Conservation (phyloP, 30 jellyfish, hydroid and myxozoan species). For the Euphysa ruthae region DNA sequence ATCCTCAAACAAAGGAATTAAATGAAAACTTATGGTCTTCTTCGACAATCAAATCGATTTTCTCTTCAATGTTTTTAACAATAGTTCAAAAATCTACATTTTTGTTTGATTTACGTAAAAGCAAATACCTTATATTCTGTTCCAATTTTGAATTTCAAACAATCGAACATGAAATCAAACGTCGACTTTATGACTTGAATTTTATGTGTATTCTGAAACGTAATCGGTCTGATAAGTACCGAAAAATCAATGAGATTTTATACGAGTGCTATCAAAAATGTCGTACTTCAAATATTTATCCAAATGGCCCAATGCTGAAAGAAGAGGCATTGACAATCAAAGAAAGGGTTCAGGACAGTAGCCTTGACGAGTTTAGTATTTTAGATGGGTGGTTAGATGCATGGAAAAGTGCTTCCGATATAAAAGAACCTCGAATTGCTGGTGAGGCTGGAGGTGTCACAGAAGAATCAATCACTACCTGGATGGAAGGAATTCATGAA, state of each 20-base stretch:
- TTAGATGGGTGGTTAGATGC: constrained; percentile 3
- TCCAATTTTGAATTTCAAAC: too few species aligned
- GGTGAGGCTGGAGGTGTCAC: not conserved
- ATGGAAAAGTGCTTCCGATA: not conserved
- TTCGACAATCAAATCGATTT: too few species aligned
- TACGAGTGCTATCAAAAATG: too few species aligned
- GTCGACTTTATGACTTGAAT: too few species aligned
- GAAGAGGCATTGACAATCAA: not conserved
- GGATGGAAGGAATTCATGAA: constrained; percentile 7
- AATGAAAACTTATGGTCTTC: too few species aligned
- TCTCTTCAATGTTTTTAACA: too few species aligned
- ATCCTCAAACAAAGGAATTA: too few species aligned
- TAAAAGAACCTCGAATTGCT: constrained; percentile 1
- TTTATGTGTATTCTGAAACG: too few species aligned
- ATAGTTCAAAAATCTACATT: too few species aligned
- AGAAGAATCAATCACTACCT: not conserved
- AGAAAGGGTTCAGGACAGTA: not conserved
- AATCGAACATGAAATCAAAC: too few species aligned
- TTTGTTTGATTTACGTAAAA: too few species aligned
- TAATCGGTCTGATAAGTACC: constrained; percentile 9
- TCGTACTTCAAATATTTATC: not conserved
- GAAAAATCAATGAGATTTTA: not conserved
- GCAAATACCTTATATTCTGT: too few species aligned
- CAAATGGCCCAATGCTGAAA: constrained; percentile 2
- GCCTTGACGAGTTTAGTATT: not conserved